Percentiles rank a stretch among this genome's conserved stretches.
Conservation (phyloP, 2,888 invertebrate genomes). For the Pomacea canaliculata region DNA sequence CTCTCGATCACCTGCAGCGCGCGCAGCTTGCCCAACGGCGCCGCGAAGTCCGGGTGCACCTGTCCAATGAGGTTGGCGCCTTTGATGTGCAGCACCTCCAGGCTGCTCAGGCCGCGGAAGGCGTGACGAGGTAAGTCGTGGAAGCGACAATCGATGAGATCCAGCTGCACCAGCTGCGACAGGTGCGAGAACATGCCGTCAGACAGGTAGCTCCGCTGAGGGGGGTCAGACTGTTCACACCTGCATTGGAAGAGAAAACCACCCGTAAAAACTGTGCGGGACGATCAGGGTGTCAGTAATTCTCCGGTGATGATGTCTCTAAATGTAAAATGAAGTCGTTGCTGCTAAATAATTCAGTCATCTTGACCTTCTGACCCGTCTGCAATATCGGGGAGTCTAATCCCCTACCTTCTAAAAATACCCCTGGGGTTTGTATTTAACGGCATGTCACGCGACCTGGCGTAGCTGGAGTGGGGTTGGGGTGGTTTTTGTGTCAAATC, state of each 20-base stretch:
- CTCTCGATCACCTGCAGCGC: conserved; percentile 29
- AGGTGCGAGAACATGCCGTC: conserved; percentile 29
- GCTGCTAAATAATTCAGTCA: too few relatives aligned
- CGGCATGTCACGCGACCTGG: too few relatives aligned
- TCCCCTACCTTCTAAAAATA: too few relatives aligned
- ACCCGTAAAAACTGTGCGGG: not conserved
- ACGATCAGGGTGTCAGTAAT: not conserved
- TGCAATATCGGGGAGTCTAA: too few relatives aligned
- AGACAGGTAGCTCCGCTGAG: conserved; percentile 25
- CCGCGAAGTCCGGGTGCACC: conserved; percentile 31
- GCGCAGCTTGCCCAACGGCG: conserved; percentile 23
- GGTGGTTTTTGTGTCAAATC: too few relatives aligned
- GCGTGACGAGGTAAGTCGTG: conserved; percentile 26
- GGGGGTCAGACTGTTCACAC: not conserved
- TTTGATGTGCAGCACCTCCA: conserved; percentile 27
- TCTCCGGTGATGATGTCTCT: too few relatives aligned
- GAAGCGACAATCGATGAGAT: conserved; percentile 29
- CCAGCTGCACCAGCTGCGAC: conserved; percentile 21
- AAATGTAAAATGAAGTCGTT: too few relatives aligned
- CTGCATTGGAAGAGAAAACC: not conserved
- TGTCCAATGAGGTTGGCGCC: conserved; percentile 22
- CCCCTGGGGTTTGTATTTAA: too few relatives aligned
- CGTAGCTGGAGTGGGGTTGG: too few relatives aligned
- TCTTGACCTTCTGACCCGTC: too few relatives aligned
- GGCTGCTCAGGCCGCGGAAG: conserved; percentile 31